Percentiles rank a stretch among this genome's conserved stretches.
These are phyloP conservation scores for Sebastes minor DNA, from an alignment of 2,797 vertebrate species.

Conservation along the genomic window DNA sequence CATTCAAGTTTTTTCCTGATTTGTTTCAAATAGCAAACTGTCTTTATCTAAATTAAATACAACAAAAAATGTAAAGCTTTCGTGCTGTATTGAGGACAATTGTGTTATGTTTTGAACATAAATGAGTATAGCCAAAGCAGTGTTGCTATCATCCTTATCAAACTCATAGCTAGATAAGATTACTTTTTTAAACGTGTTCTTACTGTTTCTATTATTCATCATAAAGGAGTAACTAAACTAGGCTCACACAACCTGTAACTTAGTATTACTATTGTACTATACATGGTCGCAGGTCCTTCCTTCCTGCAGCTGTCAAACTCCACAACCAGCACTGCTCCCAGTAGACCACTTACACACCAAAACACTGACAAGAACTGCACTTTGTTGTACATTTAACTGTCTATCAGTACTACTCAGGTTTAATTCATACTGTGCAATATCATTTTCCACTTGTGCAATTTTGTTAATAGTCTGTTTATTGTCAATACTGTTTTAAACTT, in stretches of 20 bases:
- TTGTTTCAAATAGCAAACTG: neutral
- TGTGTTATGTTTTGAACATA: neutral
- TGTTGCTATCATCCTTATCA: neutral
- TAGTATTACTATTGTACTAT: neutral
- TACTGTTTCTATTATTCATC: no score
- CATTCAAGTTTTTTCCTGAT: neutral
- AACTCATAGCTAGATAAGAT: neutral
- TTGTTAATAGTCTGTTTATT: no score
- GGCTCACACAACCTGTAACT: neutral
- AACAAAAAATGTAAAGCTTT: neutral
- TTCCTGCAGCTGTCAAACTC: no score
- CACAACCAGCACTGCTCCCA: no score
- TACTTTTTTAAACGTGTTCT: neutral
- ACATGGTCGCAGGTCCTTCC: neutral
- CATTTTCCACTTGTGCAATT: no score
- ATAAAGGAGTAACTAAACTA: neutral
- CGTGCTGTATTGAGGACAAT: neutral
- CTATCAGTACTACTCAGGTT: no score
- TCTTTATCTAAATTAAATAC: neutral
- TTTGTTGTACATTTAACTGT: no score
- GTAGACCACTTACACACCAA: no score
- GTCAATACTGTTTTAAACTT: no score
- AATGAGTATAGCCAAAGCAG: neutral
- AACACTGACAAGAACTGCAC: no score
- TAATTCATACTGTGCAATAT: no score